phyloP scores from a whole-genome alignment of 2,113 vertebrate genomes.

The Pseudorasbora parva region DNA sequence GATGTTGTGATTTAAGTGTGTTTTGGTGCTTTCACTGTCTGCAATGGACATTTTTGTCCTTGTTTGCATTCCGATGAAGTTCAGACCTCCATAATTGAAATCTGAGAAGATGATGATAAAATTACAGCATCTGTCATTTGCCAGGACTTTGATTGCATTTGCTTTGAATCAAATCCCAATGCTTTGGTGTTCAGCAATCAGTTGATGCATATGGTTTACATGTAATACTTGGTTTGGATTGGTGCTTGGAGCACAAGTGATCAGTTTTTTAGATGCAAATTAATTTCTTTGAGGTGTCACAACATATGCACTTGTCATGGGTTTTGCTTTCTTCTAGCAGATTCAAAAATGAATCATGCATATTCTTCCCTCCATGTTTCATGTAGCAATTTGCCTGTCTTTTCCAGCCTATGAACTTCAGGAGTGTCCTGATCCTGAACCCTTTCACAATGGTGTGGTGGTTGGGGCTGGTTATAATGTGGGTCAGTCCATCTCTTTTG shows the following conservation, averaged over 20 bases:
- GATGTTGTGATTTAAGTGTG: background rate
- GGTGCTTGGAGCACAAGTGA: background rate
- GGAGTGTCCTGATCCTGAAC: slow-evolving; percentile 94
- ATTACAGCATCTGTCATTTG: background rate
- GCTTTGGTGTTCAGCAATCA: background rate
- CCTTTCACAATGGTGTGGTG: slow-evolving; percentile 90
- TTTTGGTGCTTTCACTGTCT: background rate
- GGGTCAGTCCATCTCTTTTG: slow-evolving; percentile 96
- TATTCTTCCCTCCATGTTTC: background rate
- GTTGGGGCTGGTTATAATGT: slow-evolving; percentile 96
- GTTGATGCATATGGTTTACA: background rate
- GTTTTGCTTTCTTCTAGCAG: background rate
- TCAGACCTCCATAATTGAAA: background rate
- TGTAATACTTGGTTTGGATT: background rate
- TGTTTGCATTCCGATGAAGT: background rate
- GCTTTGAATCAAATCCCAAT: slow-evolving; percentile 22
- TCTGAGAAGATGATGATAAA: background rate
- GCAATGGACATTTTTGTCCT: slow-evolving; percentile 10
- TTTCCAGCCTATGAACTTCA: slow-evolving; percentile 92
- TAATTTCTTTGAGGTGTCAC: background rate
- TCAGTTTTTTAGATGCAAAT: background rate
- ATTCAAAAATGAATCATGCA: background rate
- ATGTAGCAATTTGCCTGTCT: slow-evolving; percentile 25
- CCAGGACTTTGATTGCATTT: background rate
- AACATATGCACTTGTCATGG: background rate